A percentile compares a stretch with the other conserved stretches of the same genome.
These are phyloP conservation scores for Jordanella pulchra DNA, from an alignment of 2,797 vertebrate genomes.

Conservation along the genomic window DNA sequence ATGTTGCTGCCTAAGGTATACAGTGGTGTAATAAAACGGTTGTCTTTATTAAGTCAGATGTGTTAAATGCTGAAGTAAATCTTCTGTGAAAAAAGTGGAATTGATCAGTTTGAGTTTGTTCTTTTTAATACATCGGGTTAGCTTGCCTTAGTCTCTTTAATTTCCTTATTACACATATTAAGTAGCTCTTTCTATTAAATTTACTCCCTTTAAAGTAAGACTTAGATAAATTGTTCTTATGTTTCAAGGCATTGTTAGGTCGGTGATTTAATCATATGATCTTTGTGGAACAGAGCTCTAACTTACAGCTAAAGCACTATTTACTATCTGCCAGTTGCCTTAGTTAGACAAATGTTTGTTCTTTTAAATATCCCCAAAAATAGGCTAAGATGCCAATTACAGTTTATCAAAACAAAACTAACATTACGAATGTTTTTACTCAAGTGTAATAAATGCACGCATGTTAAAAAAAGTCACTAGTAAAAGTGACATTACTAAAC, in stretches of 20 bases:
- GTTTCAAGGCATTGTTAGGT: constrained; percentile 6
- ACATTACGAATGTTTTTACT: background rate
- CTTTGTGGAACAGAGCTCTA: constrained; percentile 43
- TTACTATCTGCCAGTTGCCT: background rate
- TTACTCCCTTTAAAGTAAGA: background rate
- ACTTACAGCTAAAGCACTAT: background rate
- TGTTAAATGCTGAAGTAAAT: constrained; percentile 25
- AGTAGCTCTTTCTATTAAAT: background rate
- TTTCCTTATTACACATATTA: constrained; percentile 12
- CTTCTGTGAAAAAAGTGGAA: constrained; percentile 27
- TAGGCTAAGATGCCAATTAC: background rate
- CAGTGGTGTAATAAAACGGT: constrained; percentile 15
- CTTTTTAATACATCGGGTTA: constrained; percentile 25
- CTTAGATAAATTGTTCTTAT: constrained; percentile 11
- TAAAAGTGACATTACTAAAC: background rate
- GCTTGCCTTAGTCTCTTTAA: constrained; percentile 29
- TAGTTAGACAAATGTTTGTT: background rate
- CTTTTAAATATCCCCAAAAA: constrained; percentile 14
- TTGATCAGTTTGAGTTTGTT: constrained; percentile 39
- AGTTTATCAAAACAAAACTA: background rate
- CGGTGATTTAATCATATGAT: constrained; percentile 30
- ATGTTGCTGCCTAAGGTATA: constrained; percentile 10
- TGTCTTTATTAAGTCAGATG: constrained; percentile 13
- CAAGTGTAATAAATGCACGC: background rate
- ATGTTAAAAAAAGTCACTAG: background rate